Base-by-base conservation (phyloP, 92 coral and sea anemone species). In the Paragorgia papillata region DNA sequence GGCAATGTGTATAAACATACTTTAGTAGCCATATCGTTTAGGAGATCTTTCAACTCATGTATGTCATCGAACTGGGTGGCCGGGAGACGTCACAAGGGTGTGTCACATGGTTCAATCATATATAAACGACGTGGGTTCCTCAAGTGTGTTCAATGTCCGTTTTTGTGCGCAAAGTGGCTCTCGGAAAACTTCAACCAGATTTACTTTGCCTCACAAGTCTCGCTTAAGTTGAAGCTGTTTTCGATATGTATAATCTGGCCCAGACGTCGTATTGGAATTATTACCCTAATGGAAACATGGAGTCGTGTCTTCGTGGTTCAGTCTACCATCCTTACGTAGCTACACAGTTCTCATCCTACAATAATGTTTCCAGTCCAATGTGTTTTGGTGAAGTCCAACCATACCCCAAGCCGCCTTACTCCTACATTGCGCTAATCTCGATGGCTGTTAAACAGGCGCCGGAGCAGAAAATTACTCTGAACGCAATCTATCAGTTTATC, bases 381-480 rank as follows among this genome's bases (percentile, higher is more conserved):
- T 33, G 78, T 32, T 71, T 71, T 35, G 78, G 78, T 3, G 78
- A 71, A n/a, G 64, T 71, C 22, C 78, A 89, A 40, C 88, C 91
- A 3, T 96, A 90, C 76, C 99, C 96, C 3, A 95, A 95, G 53
- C 99, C 99, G 0, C 98, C 99, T 0, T 95, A 89, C 76, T 95
- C 99, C 3, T 95, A 95, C 73, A 96, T 95, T 4, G 99, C 99
- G 1, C 87, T 95, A 46, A 95, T 95, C 48, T 95, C 99, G 9
- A 95, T 95, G 99, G 99, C 99, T 15, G 89, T 95, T 75, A 95
- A 95, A 76, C 95, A 95, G 22, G 96, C 99, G 6, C 85, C 92
- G 0, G 86, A 79, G 34, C 93, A 85, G 79, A 89, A 87, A 71
- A 95, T 95, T 25, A 95, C 99, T 0, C 83, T 95, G 57, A 92